These are phyloP conservation scores for Gobius niger DNA, from an alignment of 2,113 vertebrate genomes.

Conservation along the genomic window DNA sequence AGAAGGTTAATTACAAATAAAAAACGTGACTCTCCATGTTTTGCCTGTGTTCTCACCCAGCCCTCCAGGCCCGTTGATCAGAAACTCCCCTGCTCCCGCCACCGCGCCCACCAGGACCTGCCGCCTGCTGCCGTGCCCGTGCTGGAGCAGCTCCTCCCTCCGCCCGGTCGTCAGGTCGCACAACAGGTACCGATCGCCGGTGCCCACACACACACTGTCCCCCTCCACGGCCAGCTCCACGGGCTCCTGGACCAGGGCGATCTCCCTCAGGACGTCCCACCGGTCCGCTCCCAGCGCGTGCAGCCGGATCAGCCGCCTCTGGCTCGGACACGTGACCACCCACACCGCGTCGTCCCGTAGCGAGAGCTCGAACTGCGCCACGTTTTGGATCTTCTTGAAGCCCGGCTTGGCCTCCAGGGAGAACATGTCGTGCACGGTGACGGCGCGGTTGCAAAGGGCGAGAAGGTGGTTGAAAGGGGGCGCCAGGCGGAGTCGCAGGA, in stretches of 20 bases:
- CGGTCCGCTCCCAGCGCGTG: conserved; percentile 63
- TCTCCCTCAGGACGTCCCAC: conserved; percentile 71
- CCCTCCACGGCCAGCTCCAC: conserved; percentile 60
- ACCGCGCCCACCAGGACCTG: conserved; percentile 43
- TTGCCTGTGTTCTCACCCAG: conserved; percentile 62
- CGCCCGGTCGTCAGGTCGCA: conserved; percentile 54
- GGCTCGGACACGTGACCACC: conserved; percentile 65
- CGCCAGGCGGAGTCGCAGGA: conserved; percentile 57
- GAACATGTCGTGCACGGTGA: conserved; percentile 72
- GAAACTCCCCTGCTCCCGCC: conserved; percentile 64
- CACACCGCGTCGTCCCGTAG: conserved; percentile 20
- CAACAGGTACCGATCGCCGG: conserved; percentile 65
- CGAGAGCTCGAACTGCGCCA: conserved; percentile 51
- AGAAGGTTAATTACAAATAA: too few relatives aligned
- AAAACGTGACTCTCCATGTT: not conserved
- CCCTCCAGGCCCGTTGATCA: conserved; percentile 68
- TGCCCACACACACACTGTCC: conserved; percentile 64
- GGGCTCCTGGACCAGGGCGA: conserved; percentile 63
- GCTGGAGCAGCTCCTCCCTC: conserved; percentile 65
- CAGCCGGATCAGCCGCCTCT: conserved; percentile 56
- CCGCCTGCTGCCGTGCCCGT: conserved; percentile 52
- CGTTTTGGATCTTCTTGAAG: conserved; percentile 68
- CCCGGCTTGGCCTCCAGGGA: conserved; percentile 61
- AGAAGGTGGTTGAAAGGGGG: conserved; percentile 73
- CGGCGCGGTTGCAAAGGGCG: conserved; percentile 64